Percentiles rank a stretch among this genome's conserved stretches.
phyloP scores from a whole-genome alignment of 2,888 invertebrate genomes.

The Hypomecis punctinalis region DNA sequence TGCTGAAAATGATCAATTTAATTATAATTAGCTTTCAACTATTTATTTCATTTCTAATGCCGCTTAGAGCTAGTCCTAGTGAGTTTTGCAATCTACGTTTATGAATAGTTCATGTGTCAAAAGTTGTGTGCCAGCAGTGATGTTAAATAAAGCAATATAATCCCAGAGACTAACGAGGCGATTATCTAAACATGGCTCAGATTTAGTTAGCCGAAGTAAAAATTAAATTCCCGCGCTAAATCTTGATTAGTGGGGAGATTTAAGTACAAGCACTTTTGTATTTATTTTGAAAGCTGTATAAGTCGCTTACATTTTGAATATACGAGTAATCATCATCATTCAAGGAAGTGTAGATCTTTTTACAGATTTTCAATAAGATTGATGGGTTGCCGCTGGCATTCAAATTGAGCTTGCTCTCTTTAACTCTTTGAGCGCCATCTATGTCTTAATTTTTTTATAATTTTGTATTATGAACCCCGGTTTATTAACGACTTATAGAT shows the following conservation, averaged over 20 bases:
- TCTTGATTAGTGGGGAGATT: constrained; percentile 20
- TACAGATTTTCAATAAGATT: neutral
- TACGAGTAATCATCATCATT: too few relatives aligned
- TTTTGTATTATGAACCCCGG: too few relatives aligned
- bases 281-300: neutral
- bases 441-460: too few relatives aligned
- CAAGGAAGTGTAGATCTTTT: neutral
- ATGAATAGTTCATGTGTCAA: constrained; percentile 16
- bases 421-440: too few relatives aligned
- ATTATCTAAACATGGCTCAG: constrained; percentile 37
- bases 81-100: neutral
- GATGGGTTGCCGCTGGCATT: too few relatives aligned
- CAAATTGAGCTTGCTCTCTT: too few relatives aligned
- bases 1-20: too few relatives aligned
- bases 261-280: neutral
- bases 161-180: constrained; percentile 37
- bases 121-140: constrained; percentile 29
- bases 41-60: too few relatives aligned
- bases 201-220: constrained; percentile 31
- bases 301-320: neutral
- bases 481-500: too few relatives aligned
- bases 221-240: constrained; percentile 30
- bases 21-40: too few relatives aligned
- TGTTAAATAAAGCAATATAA: constrained; percentile 37
- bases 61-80: too few relatives aligned